phyloP scores from a whole-genome alignment of 2,113 vertebrate genomes.

The Laterallus jamaicensis region DNA sequence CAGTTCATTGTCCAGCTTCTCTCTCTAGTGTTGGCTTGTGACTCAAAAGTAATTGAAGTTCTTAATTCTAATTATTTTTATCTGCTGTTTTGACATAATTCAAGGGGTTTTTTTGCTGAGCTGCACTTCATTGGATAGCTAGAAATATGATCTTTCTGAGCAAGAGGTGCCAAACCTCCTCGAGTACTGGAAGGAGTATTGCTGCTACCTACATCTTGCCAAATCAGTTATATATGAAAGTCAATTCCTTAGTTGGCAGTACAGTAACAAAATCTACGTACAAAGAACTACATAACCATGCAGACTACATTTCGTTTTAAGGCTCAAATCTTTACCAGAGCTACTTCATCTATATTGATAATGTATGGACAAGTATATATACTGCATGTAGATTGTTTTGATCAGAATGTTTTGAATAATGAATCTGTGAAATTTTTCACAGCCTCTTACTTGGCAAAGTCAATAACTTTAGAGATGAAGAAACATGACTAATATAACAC shows the following conservation, averaged over 20 bases:
- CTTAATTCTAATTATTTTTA: background rate
- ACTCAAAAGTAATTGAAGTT: background rate
- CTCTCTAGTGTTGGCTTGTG: background rate
- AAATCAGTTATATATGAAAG: background rate
- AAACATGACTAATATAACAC: background rate
- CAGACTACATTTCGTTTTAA: background rate
- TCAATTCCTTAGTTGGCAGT: background rate
- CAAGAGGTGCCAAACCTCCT: background rate
- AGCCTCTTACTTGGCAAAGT: background rate
- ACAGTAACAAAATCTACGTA: background rate
- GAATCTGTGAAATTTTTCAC: background rate
- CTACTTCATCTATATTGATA: background rate
- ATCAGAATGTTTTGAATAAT: background rate
- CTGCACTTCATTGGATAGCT: background rate
- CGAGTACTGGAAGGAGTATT: background rate
- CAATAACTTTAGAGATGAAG: background rate
- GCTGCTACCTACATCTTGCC: background rate
- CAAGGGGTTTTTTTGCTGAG: background rate
- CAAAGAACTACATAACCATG: background rate
- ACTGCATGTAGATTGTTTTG: background rate
- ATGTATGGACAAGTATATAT: background rate
- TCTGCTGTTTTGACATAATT: background rate
- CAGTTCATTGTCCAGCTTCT: background rate
- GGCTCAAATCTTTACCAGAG: background rate
- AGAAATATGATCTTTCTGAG: background rate